Evolutionary conservation across 1,140 invertebrate genomes (phyloP).

Genomic region (Eriocheir sinensis): DNA sequence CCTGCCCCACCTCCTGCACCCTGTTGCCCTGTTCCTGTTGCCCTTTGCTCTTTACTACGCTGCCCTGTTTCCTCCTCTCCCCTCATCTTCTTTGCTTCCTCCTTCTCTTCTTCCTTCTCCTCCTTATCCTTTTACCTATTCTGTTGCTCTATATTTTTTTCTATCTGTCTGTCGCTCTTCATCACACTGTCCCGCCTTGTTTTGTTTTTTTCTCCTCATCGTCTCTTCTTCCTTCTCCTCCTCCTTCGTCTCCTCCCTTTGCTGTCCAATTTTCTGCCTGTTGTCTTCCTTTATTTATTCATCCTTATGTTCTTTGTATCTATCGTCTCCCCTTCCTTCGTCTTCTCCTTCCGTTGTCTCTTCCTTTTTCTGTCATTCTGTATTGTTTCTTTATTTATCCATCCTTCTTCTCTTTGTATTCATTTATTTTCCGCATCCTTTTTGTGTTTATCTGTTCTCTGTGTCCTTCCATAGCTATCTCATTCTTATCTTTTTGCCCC

Average conservation of each 20-base stretch:
- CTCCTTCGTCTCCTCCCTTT: too few relatives aligned
- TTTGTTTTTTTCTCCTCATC: too few relatives aligned
- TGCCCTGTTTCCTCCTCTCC: background rate
- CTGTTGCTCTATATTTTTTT: background rate
- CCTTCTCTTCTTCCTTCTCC: too few relatives aligned
- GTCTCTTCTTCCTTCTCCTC: too few relatives aligned
- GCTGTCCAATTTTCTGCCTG: too few relatives aligned
- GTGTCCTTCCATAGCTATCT: too few relatives aligned
- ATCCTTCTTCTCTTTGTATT: background rate
- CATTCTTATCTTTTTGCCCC: background rate
- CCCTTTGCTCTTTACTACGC: too few relatives aligned
- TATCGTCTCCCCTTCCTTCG: too few relatives aligned
- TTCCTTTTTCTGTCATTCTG: background rate
- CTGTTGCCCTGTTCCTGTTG: background rate
- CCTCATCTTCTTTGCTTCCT: background rate
- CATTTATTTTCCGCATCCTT: background rate
- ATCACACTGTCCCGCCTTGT: background rate
- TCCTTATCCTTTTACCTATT: too few relatives aligned
- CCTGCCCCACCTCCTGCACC: background rate
- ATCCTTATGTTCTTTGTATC: background rate
- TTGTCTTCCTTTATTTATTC: background rate
- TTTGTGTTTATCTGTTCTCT: too few relatives aligned
- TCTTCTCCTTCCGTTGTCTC: background rate
- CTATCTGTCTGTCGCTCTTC: background rate
- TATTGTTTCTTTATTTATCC: background rate